Percentiles rank a stretch among this genome's conserved stretches.
Conservation (phyloP, 2,113 vertebrate species). For the Pristiophorus japonicus region DNA sequence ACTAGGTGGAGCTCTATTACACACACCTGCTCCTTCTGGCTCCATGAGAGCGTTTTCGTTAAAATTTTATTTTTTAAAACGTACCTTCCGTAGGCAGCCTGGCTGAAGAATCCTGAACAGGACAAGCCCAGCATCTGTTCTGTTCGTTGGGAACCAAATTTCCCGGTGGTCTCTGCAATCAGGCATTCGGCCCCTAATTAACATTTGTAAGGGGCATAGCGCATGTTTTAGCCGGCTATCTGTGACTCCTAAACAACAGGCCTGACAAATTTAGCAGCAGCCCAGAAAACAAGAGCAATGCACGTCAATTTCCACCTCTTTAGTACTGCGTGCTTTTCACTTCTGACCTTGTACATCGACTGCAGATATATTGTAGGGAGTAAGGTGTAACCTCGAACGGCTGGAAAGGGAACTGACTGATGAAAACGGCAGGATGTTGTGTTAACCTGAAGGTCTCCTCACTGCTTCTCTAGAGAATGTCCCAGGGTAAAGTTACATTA, state of each 20-base stretch:
- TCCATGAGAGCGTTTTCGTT: no score
- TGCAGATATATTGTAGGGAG: neutral
- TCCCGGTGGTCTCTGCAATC: no score
- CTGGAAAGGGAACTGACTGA: neutral
- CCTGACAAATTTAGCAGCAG: neutral
- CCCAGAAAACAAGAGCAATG: neutral
- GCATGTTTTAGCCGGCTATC: neutral
- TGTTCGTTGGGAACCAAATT: no score
- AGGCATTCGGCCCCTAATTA: no score
- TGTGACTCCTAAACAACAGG: neutral
- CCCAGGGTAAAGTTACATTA: neutral
- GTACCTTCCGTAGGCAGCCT: no score
- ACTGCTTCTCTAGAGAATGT: neutral
- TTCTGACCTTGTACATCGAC: neutral
- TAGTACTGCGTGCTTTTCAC: no score
- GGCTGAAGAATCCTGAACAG: no score
- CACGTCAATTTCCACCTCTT: neutral
- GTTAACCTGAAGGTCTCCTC: neutral
- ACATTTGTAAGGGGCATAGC: no score
- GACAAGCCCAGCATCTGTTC: no score
- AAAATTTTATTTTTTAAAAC: no score
- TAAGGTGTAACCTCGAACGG: neutral
- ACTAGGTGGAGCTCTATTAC: no score
- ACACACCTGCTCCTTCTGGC: no score
- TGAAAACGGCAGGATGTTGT: neutral